A percentile compares a stretch with the other conserved stretches of the same genome.
Evolutionary conservation across 2,113 vertebrate genomes (phyloP).

Genomic region (Fregetta grallaria): DNA sequence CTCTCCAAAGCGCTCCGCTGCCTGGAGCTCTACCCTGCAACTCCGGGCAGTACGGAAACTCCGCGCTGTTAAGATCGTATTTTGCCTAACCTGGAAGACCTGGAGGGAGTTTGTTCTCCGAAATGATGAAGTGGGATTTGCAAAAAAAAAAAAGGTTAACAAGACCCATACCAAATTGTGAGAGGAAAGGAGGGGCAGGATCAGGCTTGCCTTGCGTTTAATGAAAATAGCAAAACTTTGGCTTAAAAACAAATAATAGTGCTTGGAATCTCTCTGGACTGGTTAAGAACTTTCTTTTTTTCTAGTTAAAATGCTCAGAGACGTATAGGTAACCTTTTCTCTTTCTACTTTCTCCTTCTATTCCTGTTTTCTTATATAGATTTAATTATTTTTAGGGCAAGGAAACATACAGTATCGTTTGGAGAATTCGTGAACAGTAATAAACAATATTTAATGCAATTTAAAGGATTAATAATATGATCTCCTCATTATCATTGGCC

Average conservation of each 20-base stretch:
- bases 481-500: not conserved
- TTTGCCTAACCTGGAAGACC: not conserved
- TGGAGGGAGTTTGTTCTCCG: not conserved
- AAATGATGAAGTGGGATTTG: not conserved
- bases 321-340: not conserved
- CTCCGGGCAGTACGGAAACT: not conserved
- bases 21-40: not conserved
- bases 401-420: not conserved
- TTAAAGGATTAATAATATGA: not conserved
- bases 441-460: not conserved
- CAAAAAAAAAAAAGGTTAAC: not conserved
- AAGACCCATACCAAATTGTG: not conserved
- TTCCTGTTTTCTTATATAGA: not conserved
- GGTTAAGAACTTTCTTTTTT: not conserved
- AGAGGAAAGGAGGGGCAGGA: not conserved
- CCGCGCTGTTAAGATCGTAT: fast-evolving
- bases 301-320: not conserved
- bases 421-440: not conserved
- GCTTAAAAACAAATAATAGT: not conserved
- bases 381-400: not conserved
- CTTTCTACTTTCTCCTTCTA: not conserved
- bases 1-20: not conserved
- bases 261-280: not conserved
- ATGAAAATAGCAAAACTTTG: conserved; percentile 24
- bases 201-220: not conserved